Conservation (phyloP, 2,113 vertebrate species). For the Cynopterus brachyotis region DNA sequence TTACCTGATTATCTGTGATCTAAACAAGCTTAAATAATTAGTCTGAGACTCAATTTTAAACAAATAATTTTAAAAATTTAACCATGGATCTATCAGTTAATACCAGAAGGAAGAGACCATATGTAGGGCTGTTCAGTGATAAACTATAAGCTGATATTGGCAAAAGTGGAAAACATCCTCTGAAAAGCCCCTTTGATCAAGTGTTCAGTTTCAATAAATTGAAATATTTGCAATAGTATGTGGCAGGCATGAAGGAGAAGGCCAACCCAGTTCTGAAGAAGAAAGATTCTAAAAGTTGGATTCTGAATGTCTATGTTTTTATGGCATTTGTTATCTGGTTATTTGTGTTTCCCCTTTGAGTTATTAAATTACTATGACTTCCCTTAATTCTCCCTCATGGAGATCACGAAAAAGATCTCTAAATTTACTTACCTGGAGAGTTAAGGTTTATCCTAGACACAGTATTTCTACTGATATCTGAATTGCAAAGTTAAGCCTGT, state of each 20-base stretch:
- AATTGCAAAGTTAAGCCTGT: background rate
- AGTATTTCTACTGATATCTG: background rate
- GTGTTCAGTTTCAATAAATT: background rate
- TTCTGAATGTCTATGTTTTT: background rate
- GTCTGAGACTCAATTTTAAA: background rate
- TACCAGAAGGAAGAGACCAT: background rate
- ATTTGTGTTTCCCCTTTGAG: background rate
- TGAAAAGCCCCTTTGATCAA: background rate
- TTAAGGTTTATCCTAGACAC: background rate
- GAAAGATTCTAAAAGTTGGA: background rate
- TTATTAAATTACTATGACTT: background rate
- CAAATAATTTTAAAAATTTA: constrained; percentile 20
- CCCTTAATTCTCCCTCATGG: background rate
- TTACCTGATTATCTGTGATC: background rate
- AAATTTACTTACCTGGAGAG: background rate
- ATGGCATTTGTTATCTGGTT: background rate
- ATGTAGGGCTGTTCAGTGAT: background rate
- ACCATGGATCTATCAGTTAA: background rate
- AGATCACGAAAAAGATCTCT: background rate
- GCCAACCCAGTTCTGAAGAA: background rate
- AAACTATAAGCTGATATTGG: background rate
- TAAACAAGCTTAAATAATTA: background rate
- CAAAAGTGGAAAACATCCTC: background rate
- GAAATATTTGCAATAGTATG: background rate
- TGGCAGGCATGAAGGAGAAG: background rate